phyloP scores from a whole-genome alignment of 2,797 vertebrate genomes.

The Microchirus variegatus region DNA sequence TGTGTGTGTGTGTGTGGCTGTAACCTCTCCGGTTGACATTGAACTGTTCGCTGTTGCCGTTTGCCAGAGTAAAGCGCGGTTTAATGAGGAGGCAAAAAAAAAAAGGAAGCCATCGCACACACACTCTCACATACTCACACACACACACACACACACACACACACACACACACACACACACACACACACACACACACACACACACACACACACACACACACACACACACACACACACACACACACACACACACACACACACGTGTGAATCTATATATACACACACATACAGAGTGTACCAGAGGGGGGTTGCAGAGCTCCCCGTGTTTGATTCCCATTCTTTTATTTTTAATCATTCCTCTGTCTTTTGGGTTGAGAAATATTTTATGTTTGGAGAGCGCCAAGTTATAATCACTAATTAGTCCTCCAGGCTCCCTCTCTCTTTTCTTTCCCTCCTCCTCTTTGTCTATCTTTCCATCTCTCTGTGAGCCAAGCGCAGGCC shows the following conservation, averaged over 20 bases:
- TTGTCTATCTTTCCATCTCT: conserved; percentile 63
- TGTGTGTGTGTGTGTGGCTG: conserved; percentile 65
- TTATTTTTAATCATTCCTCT: conserved; percentile 78
- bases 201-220: conserved; percentile 21
- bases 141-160: conserved; percentile 26
- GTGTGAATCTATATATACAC: neutral
- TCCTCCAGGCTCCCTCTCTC: conserved; percentile 73
- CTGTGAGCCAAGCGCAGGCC: conserved; percentile 64
- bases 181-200: conserved; percentile 29
- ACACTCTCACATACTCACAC: conserved; percentile 11
- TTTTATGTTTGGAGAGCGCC: conserved; percentile 78
- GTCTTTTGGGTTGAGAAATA: conserved; percentile 77
- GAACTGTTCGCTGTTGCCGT: conserved; percentile 67
- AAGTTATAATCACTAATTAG: conserved; percentile 80
- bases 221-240: conserved; percentile 31
- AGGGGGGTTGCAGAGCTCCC: conserved; percentile 61
- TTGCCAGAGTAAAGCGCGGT: conserved; percentile 75
- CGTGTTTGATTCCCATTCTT: conserved; percentile 75
- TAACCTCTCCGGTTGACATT: conserved; percentile 75
- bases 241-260: conserved; percentile 21
- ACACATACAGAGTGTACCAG: conserved; percentile 44
- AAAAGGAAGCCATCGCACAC: conserved; percentile 55
- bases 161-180: conserved; percentile 26
- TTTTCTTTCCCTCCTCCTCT: conserved; percentile 51
- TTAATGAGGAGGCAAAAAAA: conserved; percentile 63